phyloP scores from a whole-genome alignment of 2,797 vertebrate genomes.

The Manis javanica region DNA sequence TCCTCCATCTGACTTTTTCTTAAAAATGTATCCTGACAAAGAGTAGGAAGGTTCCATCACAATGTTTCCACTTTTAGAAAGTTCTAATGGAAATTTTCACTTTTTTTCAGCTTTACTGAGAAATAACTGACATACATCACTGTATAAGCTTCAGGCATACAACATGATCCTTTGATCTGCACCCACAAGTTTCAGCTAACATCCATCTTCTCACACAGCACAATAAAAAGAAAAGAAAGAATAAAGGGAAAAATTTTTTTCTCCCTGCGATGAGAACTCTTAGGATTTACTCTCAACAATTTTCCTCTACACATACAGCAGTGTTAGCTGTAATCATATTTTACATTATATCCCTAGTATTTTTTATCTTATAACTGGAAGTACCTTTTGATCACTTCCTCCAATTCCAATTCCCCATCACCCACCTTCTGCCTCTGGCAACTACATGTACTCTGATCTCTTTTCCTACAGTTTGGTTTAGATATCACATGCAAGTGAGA shows the following conservation, averaged over 20 bases:
- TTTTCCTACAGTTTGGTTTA: not conserved
- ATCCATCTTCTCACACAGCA: not conserved
- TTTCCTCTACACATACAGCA: not conserved
- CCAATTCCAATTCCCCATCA: not conserved
- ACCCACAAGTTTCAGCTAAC: not conserved
- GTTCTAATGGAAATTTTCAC: not conserved
- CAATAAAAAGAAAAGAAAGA: not conserved
- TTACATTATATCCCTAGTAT: not conserved
- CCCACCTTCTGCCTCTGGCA: not conserved
- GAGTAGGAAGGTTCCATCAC: not conserved
- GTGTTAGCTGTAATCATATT: not conserved
- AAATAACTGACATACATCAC: not conserved
- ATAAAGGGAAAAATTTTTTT: not conserved
- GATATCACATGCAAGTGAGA: not conserved
- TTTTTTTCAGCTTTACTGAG: not conserved
- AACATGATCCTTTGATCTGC: not conserved
- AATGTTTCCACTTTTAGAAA: conserved; percentile 10
- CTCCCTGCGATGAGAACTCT: not conserved
- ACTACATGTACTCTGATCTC: not conserved
- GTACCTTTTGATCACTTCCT: not conserved
- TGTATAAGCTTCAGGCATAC: not conserved
- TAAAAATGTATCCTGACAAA: not conserved
- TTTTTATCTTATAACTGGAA: not conserved
- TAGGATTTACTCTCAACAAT: not conserved
- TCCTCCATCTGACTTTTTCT: not conserved